A percentile compares a stretch with the other conserved stretches of the same genome.
Evolutionary conservation across 2,888 invertebrate species (phyloP).

Genomic region (Ectropis crepuscularia): DNA sequence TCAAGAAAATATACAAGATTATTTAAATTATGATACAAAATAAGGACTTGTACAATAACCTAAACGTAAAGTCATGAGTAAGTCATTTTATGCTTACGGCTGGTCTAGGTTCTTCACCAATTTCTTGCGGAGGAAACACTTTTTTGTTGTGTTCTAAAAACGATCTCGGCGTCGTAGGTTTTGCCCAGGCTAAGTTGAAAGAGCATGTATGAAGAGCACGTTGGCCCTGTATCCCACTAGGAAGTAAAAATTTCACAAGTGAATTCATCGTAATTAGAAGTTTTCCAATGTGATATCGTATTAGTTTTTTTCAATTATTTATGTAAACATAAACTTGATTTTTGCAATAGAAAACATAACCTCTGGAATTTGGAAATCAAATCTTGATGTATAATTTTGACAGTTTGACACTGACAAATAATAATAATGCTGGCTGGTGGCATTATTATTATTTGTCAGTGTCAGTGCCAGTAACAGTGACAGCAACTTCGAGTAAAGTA

Average conservation of each 20-base stretch:
- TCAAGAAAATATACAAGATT: too few species aligned
- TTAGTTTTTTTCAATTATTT: too few species aligned
- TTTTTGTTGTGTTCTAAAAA: slow-evolving; percentile 90
- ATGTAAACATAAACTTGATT: too few species aligned
- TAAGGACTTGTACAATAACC: neutral
- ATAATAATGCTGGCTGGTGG: too few species aligned
- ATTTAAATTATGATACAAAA: neutral
- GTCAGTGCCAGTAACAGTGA: too few species aligned
- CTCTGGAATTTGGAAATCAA: too few species aligned
- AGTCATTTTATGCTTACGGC: slow-evolving; percentile 87
- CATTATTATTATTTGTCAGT: too few species aligned
- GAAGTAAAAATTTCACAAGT: slow-evolving; percentile 37
- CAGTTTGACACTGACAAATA: too few species aligned
- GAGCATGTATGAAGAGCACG: slow-evolving; percentile 61
- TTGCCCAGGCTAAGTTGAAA: slow-evolving; percentile 66
- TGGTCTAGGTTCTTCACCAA: slow-evolving; percentile 90
- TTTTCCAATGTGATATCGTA: too few species aligned
- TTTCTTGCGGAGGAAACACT: slow-evolving; percentile 91
- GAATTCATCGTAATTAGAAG: slow-evolving; percentile 40
- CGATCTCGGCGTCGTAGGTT: slow-evolving; percentile 70
- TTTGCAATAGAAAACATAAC: too few species aligned
- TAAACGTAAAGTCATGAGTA: neutral
- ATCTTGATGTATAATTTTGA: too few species aligned
- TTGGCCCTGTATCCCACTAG: slow-evolving; percentile 35
- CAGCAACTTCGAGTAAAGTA: too few species aligned